These are phyloP conservation scores for Strigamia transsilvanica DNA, from an alignment of 2,888 invertebrate genomes.

Conservation along the genomic window DNA sequence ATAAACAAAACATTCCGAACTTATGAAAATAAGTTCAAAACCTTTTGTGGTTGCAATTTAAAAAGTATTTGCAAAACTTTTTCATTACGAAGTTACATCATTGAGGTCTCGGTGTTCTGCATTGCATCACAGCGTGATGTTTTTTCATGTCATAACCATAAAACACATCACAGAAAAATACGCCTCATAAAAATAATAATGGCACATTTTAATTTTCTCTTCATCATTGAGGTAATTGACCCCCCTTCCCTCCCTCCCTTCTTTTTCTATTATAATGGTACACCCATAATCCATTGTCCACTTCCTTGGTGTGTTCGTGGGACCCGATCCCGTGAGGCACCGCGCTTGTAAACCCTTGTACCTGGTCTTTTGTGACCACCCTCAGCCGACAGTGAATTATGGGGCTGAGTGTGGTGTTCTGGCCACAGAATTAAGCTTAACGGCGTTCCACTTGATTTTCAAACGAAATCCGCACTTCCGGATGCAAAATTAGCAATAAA, in stretches of 20 bases:
- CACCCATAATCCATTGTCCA: constrained; percentile 39
- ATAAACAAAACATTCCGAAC: not conserved
- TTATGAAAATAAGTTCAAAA: not conserved
- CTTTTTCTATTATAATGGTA: constrained; percentile 16
- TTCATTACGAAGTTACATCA: constrained; percentile 9
- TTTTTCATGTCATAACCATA: constrained; percentile 34
- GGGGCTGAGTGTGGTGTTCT: constrained; percentile 39
- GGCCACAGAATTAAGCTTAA: constrained; percentile 44
- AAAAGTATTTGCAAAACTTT: not conserved
- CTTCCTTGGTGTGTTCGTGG: constrained; percentile 39
- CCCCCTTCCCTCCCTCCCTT: not conserved
- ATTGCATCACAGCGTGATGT: constrained; percentile 25
- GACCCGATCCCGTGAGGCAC: constrained; percentile 34
- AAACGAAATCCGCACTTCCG: constrained; percentile 44
- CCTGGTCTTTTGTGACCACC: constrained; percentile 41
- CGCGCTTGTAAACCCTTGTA: constrained; percentile 44
- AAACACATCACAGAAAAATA: constrained; percentile 32
- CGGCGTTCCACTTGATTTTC: constrained; percentile 39
- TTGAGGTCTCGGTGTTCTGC: constrained; percentile 7
- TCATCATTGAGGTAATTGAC: constrained; percentile 44
- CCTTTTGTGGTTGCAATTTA: not conserved
- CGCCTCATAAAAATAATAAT: constrained; percentile 36
- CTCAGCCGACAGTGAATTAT: constrained; percentile 44
- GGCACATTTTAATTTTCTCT: constrained; percentile 30
- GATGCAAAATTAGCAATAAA: constrained; percentile 11